phyloP scores from a whole-genome alignment of 2,797 vertebrate species.

The Danio albolineatus region DNA sequence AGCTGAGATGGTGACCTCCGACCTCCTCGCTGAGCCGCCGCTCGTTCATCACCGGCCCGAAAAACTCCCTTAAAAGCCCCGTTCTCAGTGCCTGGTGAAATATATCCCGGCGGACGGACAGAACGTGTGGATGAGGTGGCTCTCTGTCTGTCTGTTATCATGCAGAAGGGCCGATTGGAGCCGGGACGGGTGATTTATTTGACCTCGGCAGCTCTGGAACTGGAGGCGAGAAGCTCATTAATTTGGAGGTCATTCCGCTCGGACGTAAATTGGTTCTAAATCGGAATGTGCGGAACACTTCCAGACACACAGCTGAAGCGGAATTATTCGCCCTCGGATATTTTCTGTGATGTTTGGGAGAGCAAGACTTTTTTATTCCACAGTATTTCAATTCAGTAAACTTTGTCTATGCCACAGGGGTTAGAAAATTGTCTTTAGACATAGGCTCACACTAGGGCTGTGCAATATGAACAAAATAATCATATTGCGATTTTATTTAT shows the following conservation, averaged over 20 bases:
- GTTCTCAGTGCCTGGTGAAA: constrained; percentile 88
- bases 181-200: constrained; percentile 96
- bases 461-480: too few relatives aligned
- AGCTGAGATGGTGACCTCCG: constrained; percentile 85
- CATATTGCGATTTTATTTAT: too few relatives aligned
- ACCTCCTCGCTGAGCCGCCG: constrained; percentile 82
- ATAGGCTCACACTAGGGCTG: too few relatives aligned
- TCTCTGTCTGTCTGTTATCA: constrained; percentile 86
- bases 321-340: too few relatives aligned
- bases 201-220: constrained; percentile 90
- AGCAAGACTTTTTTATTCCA: too few relatives aligned
- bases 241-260: constrained; percentile 94
- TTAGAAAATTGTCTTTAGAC: too few relatives aligned
- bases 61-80: constrained; percentile 91
- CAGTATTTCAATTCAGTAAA: too few relatives aligned
- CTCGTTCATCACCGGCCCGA: constrained; percentile 91
- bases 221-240: constrained; percentile 94
- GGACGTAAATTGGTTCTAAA: constrained; percentile 98
- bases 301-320: constrained; percentile 81
- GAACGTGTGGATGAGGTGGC: constrained; percentile 90
- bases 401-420: too few relatives aligned
- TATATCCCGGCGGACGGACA: constrained; percentile 88
- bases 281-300: constrained; percentile 89
- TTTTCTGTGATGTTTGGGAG: too few relatives aligned
- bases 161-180: constrained; percentile 74